phyloP scores from a whole-genome alignment of 2,113 vertebrate species.

The Cathartes aura region DNA sequence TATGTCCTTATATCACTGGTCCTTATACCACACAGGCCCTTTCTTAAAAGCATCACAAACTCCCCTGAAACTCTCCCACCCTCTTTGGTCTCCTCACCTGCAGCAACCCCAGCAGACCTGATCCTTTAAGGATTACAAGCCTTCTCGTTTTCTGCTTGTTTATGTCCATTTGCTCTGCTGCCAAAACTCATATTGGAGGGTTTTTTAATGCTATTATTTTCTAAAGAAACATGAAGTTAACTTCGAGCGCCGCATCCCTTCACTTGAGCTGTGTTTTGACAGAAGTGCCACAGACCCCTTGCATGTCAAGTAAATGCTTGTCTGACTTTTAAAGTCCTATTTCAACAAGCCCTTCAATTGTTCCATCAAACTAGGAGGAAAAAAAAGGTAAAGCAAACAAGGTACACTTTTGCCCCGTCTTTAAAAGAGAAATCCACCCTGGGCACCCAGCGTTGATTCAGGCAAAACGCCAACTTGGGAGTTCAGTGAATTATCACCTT shows the following conservation, averaged over 20 bases:
- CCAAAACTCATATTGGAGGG: accelerated
- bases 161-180: neutral
- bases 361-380: neutral
- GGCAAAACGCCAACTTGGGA: neutral
- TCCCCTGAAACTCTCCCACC: neutral
- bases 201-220: neutral
- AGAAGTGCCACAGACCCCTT: neutral
- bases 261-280: neutral
- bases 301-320: neutral
- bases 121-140: neutral
- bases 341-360: neutral
- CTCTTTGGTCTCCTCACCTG: neutral
- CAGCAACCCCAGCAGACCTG: neutral
- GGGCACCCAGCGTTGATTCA: accelerated
- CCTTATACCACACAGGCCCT: neutral
- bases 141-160: neutral
- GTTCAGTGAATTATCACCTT: neutral
- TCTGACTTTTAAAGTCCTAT: neutral
- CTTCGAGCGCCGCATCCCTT: accelerated
- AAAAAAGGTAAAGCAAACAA: neutral
- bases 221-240: neutral
- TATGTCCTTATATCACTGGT: neutral
- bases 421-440: neutral
- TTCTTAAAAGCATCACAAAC: neutral
- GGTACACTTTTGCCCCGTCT: neutral